Base-by-base conservation (phyloP, 92 coral and sea anemone species). In the Porites evermanni region DNA sequence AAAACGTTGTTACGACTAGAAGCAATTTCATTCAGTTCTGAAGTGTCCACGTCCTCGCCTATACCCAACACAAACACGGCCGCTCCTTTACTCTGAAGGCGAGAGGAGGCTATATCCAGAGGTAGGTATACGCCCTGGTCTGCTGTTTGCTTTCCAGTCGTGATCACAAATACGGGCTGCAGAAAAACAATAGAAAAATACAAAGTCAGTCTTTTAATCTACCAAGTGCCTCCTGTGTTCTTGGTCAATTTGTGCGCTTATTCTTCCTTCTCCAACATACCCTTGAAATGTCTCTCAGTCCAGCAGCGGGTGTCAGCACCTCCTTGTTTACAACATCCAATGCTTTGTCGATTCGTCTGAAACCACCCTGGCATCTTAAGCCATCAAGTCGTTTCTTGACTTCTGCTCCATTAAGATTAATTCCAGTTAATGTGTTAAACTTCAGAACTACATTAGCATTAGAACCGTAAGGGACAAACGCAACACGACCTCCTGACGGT, bases 341-440 rank as follows among this genome's bases (percentile, higher is more conserved):
- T n/a, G 96, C 96, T 5, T 85, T 85, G 79, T 93, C 96, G 65
- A 93, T 93, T 76, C 96, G 72, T 6, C 94, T 81, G 21, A 87
- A 88, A 19, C 94, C 47, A 38, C 47, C 47, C 47, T 38, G 47
- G 47, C 47, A 38, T 38, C 47, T 38, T 38, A 38, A 38, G 47
- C 6, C 1, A 38, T 38, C 47, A 38, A 38, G 47, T 38, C 47
- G 47, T 38, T 38, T 38, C 6, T 38, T 38, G 47, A 38, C 47
- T 38, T 38, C 47, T 38, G 47, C 47, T 38, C 47, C 47, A 38
- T 38, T 38, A 38, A 38, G 47, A 38, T 38, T 38, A 38, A 38
- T 38, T 38, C 47, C 47, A 0, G 6, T 38, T 38, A 38, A 38
- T 38, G 47, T 4, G 47, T 38, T 38, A 38, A 38, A 38, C 47